These are phyloP conservation scores for Penelope pileata DNA, from an alignment of 2,113 vertebrate genomes.

Conservation along the genomic window DNA sequence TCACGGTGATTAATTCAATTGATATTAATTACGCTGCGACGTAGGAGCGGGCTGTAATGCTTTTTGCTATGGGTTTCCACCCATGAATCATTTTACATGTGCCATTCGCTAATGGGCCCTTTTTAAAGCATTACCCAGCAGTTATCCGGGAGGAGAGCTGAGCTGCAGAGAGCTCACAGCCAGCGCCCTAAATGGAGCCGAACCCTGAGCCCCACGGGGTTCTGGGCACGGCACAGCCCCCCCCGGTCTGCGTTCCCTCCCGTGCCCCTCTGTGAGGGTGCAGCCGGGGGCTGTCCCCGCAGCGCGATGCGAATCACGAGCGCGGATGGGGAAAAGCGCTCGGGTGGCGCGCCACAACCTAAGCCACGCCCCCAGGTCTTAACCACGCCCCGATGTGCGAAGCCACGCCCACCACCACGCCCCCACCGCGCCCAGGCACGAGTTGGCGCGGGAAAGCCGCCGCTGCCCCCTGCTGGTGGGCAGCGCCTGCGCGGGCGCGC, in stretches of 20 bases:
- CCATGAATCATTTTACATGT: neutral
- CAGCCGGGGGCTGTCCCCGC: no score
- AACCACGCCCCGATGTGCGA: no score
- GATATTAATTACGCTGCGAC: conserved; percentile 46
- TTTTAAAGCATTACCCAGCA: neutral
- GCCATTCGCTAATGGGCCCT: conserved; percentile 34
- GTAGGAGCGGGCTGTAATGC: conserved; percentile 21
- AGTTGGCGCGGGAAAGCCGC: neutral
- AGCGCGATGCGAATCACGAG: no score
- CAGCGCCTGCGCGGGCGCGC: no score
- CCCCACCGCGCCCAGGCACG: neutral
- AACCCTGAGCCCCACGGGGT: neutral
- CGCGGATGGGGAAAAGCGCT: no score
- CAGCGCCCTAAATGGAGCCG: no score
- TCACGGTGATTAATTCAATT: conserved; percentile 45
- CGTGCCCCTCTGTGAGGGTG: no score
- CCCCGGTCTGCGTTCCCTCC: neutral
- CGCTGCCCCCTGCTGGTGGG: neutral
- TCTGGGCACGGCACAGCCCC: neutral
- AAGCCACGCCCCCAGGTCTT: neutral
- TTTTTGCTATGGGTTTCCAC: conserved; percentile 32
- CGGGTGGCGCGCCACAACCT: no score
- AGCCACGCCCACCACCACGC: no score
- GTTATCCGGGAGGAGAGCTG: neutral
- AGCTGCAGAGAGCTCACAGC: no score